phyloP scores from a whole-genome alignment of 2,113 vertebrate genomes.

The Nasalis larvatus region DNA sequence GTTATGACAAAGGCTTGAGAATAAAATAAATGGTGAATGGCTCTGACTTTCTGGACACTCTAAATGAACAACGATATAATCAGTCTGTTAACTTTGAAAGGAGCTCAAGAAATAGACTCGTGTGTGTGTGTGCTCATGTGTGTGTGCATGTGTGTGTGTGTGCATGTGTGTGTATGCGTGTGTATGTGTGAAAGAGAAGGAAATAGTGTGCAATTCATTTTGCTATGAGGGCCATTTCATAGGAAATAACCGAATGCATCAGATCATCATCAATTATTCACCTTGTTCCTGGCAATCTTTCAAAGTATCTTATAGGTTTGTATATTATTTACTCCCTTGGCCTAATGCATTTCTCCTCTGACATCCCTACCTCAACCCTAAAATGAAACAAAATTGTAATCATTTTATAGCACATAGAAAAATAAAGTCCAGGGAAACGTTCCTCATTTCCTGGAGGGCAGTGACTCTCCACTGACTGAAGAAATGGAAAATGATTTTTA shows the following conservation, averaged over 20 bases:
- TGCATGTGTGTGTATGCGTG: not conserved
- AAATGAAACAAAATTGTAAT: conserved; percentile 65
- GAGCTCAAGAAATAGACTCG: not conserved
- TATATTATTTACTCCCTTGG: conserved; percentile 8
- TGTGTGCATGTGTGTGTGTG: not conserved
- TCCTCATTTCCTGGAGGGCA: conserved; percentile 72
- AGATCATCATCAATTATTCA: conserved; percentile 18
- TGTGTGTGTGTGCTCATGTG: not conserved
- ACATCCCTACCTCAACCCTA: not conserved
- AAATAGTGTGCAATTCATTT: not conserved
- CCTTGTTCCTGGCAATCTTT: not conserved
- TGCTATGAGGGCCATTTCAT: not conserved
- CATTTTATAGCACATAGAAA: conserved; percentile 62
- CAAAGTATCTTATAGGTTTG: not conserved
- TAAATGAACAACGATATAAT: not conserved
- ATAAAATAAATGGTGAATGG: not conserved
- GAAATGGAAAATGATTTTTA: conserved; percentile 76
- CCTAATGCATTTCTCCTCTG: not conserved
- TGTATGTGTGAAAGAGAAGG: not conserved
- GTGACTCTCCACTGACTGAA: conserved; percentile 64
- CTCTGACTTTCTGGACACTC: not conserved
- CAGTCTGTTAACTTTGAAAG: not conserved
- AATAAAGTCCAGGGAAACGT: conserved; percentile 63
- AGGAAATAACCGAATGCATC: not conserved
- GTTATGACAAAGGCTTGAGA: not conserved